Conservation (phyloP, 2,888 invertebrate genomes). For the Oscheius sp. region DNA sequence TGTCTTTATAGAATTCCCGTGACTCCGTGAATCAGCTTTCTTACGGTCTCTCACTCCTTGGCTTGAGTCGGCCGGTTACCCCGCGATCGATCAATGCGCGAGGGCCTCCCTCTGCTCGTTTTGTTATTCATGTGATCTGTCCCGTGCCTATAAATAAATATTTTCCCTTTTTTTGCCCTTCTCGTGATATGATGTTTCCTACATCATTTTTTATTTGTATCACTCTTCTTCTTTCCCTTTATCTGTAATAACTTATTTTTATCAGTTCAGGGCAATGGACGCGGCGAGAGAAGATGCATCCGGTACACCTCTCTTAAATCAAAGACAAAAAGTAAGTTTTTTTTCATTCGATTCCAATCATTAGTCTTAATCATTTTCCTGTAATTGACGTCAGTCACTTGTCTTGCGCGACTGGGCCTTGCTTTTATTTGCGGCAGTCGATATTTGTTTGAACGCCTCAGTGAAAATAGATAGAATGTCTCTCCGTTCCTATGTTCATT, state of each 20-base stretch:
- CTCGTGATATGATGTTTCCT: background rate
- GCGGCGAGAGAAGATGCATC: slow-evolving; percentile 7
- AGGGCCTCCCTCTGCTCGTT: slow-evolving; percentile 18
- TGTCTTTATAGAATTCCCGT: slow-evolving; percentile 11
- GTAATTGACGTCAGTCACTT: background rate
- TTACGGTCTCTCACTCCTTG: background rate
- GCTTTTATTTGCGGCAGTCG: background rate
- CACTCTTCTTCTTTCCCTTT: background rate
- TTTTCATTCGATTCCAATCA: background rate
- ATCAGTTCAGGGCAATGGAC: slow-evolving; percentile 3
- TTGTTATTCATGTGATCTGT: slow-evolving; percentile 16
- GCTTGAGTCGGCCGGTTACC: background rate
- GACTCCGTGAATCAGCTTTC: slow-evolving; percentile 9
- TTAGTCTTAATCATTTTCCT: background rate
- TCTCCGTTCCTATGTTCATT: slow-evolving; percentile 4
- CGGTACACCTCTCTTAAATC: slow-evolving; percentile 8
- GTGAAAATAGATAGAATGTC: slow-evolving; percentile 1
- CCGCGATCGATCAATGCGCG: slow-evolving; percentile 11
- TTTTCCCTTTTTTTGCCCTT: background rate
- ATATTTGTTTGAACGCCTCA: background rate
- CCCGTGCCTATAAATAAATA: slow-evolving; percentile 9
- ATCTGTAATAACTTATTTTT: background rate
- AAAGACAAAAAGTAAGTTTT: background rate
- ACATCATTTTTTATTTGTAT: background rate
- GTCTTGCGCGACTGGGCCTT: background rate